phyloP scores from a whole-genome alignment of 2,888 invertebrate species.

The Zhengitettix transpicula region DNA sequence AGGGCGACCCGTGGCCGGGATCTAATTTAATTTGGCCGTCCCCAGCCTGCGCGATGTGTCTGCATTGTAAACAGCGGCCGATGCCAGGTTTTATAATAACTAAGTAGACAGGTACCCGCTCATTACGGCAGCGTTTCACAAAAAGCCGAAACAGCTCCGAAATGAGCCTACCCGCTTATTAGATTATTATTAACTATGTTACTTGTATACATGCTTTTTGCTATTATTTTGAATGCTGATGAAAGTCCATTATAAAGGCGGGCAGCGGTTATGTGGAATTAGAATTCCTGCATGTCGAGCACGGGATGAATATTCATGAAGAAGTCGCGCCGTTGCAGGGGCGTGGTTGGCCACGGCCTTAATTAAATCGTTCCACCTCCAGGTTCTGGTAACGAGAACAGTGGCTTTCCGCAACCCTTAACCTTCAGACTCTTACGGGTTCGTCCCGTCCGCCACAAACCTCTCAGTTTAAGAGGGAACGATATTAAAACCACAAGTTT shows the following conservation, averaged over 20 bases:
- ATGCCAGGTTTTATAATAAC: too few species aligned
- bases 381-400: neutral
- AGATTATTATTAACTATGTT: conserved; percentile 11
- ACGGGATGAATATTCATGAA: conserved; percentile 9
- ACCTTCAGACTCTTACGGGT: too few species aligned
- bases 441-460: too few species aligned
- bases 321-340: neutral
- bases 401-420: too few species aligned
- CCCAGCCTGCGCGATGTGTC: too few species aligned
- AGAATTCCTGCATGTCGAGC: conserved; percentile 8
- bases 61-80: too few species aligned
- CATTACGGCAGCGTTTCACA: too few species aligned
- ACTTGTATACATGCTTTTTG: conserved; percentile 7
- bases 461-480: too few species aligned
- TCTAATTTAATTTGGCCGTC: too few species aligned
- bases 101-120: too few species aligned
- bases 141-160: neutral
- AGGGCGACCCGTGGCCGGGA: too few species aligned
- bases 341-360: neutral
- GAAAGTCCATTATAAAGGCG: conserved; percentile 11
- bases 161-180: conserved; percentile 7
- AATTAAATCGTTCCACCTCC: conserved; percentile 5
- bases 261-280: conserved; percentile 10
- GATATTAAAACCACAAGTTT: too few species aligned
- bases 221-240: conserved; percentile 6